These are phyloP conservation scores for Pristionchus maxplancki DNA, from an alignment of 2,888 invertebrate species.

Conservation along the genomic window DNA sequence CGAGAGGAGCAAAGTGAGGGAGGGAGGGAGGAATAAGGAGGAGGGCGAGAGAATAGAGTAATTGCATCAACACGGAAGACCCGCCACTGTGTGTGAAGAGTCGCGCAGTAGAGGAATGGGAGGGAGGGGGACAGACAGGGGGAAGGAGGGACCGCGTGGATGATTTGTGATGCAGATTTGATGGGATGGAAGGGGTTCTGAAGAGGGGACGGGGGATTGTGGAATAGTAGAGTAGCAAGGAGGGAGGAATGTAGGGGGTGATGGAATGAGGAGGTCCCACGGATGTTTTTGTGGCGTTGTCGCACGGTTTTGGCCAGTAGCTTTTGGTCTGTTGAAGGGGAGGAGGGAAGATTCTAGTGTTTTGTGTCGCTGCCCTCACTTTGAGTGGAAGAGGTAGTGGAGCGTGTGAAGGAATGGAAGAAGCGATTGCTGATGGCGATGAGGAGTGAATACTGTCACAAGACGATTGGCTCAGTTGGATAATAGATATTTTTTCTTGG, in stretches of 20 bases:
- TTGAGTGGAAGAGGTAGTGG: constrained; percentile 7
- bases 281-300: not conserved
- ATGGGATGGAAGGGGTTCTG: constrained; percentile 30
- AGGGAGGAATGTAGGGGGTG: not conserved
- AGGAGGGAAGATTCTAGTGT: not conserved
- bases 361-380: constrained; percentile 1
- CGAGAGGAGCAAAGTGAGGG: not conserved
- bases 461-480: too few species aligned
- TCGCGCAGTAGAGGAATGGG: constrained; percentile 23
- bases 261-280: not conserved
- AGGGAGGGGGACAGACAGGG: not conserved
- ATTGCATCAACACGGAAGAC: constrained; percentile 53
- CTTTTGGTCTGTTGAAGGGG: not conserved
- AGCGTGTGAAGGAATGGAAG: not conserved
- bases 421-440: not conserved
- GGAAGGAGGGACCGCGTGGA: not conserved
- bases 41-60: constrained; percentile 47
- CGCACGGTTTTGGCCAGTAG: not conserved
- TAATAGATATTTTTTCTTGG: too few species aligned
- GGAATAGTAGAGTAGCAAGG: not conserved
- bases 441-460: not conserved
- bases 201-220: not conserved
- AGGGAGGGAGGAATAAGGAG: not conserved
- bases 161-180: constrained; percentile 45
- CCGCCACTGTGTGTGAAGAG: constrained; percentile 39